phyloP scores from a whole-genome alignment of 1,140 invertebrate species.

The Eueides isabella region DNA sequence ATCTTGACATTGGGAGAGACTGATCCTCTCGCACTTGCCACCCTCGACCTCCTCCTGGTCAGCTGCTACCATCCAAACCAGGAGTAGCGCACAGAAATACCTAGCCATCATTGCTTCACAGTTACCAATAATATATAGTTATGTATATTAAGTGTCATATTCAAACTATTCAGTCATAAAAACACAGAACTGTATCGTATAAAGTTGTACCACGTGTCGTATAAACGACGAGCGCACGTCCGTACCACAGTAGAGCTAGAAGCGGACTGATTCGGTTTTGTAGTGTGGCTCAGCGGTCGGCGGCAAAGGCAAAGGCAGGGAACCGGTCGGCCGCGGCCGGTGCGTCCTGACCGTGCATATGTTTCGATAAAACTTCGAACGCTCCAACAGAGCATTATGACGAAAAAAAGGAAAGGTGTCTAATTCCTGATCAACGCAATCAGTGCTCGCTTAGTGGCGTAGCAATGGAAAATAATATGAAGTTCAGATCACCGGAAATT shows the following conservation, averaged over 20 bases:
- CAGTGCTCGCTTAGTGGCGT: conserved; percentile 67
- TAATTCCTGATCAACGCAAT: conserved; percentile 77
- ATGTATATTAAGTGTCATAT: conserved; percentile 63
- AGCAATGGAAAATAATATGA: conserved; percentile 38
- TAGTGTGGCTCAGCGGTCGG: conserved; percentile 64
- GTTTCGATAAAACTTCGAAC: conserved; percentile 74
- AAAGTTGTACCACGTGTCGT: conserved; percentile 55
- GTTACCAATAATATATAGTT: conserved; percentile 46
- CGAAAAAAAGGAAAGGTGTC: conserved; percentile 67
- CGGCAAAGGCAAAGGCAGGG: conserved; percentile 66
- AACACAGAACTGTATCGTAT: conserved; percentile 56
- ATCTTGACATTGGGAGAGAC: conserved; percentile 90
- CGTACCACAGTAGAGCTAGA: conserved; percentile 39
- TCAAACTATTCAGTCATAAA: conserved; percentile 61
- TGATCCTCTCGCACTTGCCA: conserved; percentile 90
- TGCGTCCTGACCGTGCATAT: conserved; percentile 69
- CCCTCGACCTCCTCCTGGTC: conserved; percentile 69
- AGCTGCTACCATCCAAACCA: conserved; percentile 63
- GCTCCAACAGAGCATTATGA: conserved; percentile 75
- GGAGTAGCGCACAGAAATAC: conserved; percentile 67
- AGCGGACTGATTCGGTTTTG: conserved; percentile 70
- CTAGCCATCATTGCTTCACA: conserved; percentile 61
- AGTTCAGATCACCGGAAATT: neutral
- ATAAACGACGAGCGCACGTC: conserved; percentile 42
- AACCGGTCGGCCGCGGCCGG: conserved; percentile 68